phyloP scores from a whole-genome alignment of 2,888 invertebrate species.

The Hypomecis punctinalis region DNA sequence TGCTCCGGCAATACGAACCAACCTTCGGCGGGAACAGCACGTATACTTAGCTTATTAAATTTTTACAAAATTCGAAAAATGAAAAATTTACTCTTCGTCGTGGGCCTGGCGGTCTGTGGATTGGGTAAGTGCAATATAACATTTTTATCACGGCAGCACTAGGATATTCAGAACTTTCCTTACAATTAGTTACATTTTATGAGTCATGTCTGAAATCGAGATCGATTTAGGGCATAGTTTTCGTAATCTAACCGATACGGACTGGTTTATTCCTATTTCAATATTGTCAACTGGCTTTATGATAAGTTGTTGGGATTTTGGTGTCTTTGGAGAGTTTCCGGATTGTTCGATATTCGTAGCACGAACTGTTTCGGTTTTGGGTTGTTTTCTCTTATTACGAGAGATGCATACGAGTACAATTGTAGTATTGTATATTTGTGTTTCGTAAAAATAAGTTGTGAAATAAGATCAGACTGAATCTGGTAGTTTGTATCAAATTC shows the following conservation, averaged over 20 bases:
- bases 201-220: constrained; percentile 28
- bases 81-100: constrained; percentile 67
- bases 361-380: neutral
- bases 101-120: constrained; percentile 63
- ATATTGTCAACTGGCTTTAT: constrained; percentile 25
- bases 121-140: constrained; percentile 64
- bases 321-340: constrained; percentile 11
- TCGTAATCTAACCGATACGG: constrained; percentile 16
- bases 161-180: neutral
- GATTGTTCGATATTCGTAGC: constrained; percentile 14
- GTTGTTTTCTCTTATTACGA: constrained; percentile 7
- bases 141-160: neutral
- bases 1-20: constrained; percentile 70
- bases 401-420: neutral
- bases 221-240: constrained; percentile 26
- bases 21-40: constrained; percentile 75
- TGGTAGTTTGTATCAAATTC: too few relatives aligned
- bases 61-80: constrained; percentile 57
- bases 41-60: constrained; percentile 55
- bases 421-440: constrained; percentile 5
- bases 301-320: neutral
- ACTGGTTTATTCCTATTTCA: constrained; percentile 17
- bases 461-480: neutral
- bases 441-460: neutral
- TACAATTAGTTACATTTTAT: constrained; percentile 17